A percentile compares a stretch with the other conserved stretches of the same genome.
These are phyloP conservation scores for Muscidifurax raptorellus DNA, from an alignment of 1,140 invertebrate genomes.

Conservation along the genomic window DNA sequence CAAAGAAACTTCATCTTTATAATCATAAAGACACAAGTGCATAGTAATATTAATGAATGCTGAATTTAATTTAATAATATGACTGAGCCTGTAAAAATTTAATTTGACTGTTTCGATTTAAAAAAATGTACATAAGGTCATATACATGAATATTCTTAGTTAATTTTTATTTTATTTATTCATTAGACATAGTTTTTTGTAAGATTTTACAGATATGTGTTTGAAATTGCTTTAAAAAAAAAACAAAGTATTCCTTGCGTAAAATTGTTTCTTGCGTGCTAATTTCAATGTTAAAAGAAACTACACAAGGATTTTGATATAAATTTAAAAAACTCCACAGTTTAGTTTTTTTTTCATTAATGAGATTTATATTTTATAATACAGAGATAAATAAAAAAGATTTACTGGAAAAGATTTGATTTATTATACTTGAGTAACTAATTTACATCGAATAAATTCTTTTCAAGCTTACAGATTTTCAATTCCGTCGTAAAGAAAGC, in stretches of 20 bases:
- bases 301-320: not conserved
- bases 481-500: conserved; percentile 2
- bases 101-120: not conserved
- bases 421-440: conserved; percentile 47
- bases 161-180: not conserved
- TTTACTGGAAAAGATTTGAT: conserved; percentile 50
- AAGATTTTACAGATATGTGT: too few species aligned
- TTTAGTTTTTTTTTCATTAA: not conserved
- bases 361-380: conserved; percentile 27
- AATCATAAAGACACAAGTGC: conserved; percentile 63
- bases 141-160: not conserved
- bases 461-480: not conserved
- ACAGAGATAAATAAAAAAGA: conserved; percentile 30
- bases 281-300: conserved; percentile 41
- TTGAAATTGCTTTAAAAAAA: too few species aligned
- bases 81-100: not conserved
- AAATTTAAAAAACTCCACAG: not conserved
- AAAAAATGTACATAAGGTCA: conserved; percentile 5
- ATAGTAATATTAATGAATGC: not conserved
- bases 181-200: too few species aligned
- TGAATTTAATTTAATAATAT: not conserved
- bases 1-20: conserved; percentile 80
- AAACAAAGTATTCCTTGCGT: too few species aligned
- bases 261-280: too few species aligned
- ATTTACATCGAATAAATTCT: conserved; percentile 54